A percentile compares a stretch with the other conserved stretches of the same genome.
Evolutionary conservation across 2,888 invertebrate genomes (phyloP).

Genomic region (Netelia fuscicornis): DNA sequence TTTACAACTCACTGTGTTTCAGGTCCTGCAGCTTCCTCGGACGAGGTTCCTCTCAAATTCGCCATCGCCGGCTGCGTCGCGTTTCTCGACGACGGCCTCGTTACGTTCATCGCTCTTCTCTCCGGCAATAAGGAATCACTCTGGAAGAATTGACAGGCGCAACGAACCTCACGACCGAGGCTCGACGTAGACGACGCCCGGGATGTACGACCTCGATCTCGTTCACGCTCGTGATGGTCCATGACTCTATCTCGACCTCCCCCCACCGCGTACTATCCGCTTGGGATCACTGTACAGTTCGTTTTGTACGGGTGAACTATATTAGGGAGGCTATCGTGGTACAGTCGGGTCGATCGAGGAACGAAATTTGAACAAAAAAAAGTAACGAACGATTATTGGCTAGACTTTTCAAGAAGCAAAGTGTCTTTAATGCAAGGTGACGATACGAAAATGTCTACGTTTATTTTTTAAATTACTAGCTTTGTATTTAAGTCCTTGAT

Average conservation of each 20-base stretch:
- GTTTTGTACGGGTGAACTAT: neutral
- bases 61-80: constrained; percentile 81
- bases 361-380: neutral
- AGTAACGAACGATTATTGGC: neutral
- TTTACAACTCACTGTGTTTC: constrained; percentile 62
- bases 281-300: constrained; percentile 1
- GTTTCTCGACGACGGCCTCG: constrained; percentile 88
- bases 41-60: constrained; percentile 3
- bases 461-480: too few species aligned
- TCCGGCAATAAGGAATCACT: constrained; percentile 92
- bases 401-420: neutral
- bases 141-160: constrained; percentile 94
- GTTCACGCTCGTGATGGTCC: constrained; percentile 84
- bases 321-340: neutral
- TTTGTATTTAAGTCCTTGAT: too few species aligned
- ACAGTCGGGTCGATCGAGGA: neutral
- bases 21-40: constrained; percentile 32
- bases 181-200: constrained; percentile 88
- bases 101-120: constrained; percentile 89
- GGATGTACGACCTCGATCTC: constrained; percentile 90
- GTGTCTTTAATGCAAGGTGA: neutral
- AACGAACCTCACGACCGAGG: constrained; percentile 90
- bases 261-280: constrained; percentile 27
- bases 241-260: constrained; percentile 88
- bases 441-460: neutral